Evolutionary conservation across 2,888 invertebrate genomes (phyloP).

Genomic region (Mesorhabditis spiculigera): DNA sequence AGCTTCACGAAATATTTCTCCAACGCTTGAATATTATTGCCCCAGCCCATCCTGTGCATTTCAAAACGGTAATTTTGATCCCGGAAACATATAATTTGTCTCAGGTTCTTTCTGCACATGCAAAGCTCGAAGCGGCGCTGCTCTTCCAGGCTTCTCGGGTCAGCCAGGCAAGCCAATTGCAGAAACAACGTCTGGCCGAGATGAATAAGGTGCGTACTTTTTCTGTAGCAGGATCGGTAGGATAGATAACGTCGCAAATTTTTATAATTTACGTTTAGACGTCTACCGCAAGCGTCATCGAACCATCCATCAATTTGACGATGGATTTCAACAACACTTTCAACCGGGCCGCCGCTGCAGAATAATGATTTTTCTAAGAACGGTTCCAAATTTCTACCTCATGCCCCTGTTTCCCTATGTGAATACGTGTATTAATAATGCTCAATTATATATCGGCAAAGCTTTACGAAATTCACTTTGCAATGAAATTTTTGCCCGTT

Average conservation of each 20-base stretch:
- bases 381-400: no score
- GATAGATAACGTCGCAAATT: slow-evolving; percentile 8
- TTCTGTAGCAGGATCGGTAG: slow-evolving; percentile 9
- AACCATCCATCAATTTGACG: slow-evolving; percentile 50
- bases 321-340: slow-evolving; percentile 45
- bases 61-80: slow-evolving; percentile 29
- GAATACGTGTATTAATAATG: no score
- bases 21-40: slow-evolving; percentile 86
- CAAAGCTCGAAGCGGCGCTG: slow-evolving; percentile 80
- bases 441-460: no score
- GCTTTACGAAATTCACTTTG: no score
- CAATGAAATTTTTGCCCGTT: no score
- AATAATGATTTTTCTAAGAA: not conserved
- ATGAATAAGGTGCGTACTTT: slow-evolving; percentile 17
- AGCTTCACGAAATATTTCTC: slow-evolving; percentile 78
- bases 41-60: slow-evolving; percentile 34
- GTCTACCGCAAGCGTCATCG: slow-evolving; percentile 21
- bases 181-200: slow-evolving; percentile 24
- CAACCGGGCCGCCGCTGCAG: slow-evolving; percentile 17
- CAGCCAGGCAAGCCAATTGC: slow-evolving; percentile 14
- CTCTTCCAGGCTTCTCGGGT: slow-evolving; percentile 30
- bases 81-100: not conserved
- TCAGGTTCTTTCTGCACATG: slow-evolving; percentile 75
- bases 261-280: slow-evolving; percentile 11
- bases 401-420: no score